Percentiles rank a stretch among this genome's conserved stretches.
Conservation (phyloP, 2,888 invertebrate genomes). For the Hirtodrosophila histrioides region DNA sequence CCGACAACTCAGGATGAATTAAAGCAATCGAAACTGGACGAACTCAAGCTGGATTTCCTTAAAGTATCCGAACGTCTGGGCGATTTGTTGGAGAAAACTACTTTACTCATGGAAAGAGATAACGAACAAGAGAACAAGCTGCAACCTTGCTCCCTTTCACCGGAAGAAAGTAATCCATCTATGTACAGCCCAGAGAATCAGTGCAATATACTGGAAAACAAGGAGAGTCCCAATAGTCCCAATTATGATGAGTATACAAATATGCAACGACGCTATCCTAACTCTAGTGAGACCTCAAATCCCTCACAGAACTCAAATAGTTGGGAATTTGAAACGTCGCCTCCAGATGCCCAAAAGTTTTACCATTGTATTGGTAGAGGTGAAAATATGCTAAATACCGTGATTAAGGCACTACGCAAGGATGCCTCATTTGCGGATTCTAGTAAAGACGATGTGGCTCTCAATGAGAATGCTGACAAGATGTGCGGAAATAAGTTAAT, state of each 20-base stretch:
- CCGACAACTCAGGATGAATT: conserved; percentile 17
- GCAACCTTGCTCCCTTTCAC: conserved; percentile 49
- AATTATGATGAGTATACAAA: conserved; percentile 59
- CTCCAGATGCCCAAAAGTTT: conserved; percentile 55
- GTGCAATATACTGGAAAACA: conserved; percentile 44
- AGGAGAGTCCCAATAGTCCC: conserved; percentile 57
- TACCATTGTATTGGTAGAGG: conserved; percentile 69
- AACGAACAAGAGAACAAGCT: conserved; percentile 64
- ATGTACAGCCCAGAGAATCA: conserved; percentile 42
- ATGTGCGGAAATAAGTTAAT: conserved; percentile 54
- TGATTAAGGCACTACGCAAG: conserved; percentile 78
- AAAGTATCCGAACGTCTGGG: conserved; percentile 81
- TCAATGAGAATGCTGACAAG: conserved; percentile 55
- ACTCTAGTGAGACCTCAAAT: conserved; percentile 71
- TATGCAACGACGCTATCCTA: conserved; percentile 61
- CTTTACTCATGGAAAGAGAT: conserved; percentile 82
- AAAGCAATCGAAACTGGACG: conserved; percentile 66
- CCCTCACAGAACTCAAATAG: conserved; percentile 72
- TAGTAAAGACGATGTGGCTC: conserved; percentile 49
- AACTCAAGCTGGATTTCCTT: conserved; percentile 73
- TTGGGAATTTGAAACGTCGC: conserved; percentile 64
- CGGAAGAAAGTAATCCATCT: conserved; percentile 46
- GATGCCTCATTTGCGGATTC: conserved; percentile 63
- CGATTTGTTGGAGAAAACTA: conserved; percentile 80
- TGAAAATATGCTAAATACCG: conserved; percentile 74